Percentiles rank a stretch among this genome's conserved stretches.
Conservation (phyloP, 2,113 vertebrate genomes). For the Axis porcinus region DNA sequence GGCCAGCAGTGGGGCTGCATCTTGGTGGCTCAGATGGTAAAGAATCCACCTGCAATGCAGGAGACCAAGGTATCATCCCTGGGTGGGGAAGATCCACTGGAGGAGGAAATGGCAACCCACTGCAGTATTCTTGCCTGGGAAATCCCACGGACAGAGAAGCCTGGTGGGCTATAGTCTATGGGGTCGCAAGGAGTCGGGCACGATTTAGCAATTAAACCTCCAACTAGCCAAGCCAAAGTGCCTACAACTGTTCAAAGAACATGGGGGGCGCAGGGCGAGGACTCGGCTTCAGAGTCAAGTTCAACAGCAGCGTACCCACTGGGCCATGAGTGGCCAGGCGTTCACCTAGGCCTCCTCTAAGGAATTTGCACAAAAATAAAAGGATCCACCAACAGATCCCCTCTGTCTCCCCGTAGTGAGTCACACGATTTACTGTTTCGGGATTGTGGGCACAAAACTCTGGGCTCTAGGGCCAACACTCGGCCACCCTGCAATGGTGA, state of each 20-base stretch:
- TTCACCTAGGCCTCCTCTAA: neutral
- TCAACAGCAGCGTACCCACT: fast-evolving
- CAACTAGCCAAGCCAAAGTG: neutral
- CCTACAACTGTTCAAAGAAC: neutral
- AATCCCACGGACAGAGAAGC: neutral
- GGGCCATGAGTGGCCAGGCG: neutral
- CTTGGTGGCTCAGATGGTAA: neutral
- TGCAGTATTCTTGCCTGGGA: neutral
- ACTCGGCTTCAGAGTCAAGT: neutral
- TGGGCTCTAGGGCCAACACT: neutral
- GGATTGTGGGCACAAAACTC: neutral
- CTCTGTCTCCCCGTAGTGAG: neutral
- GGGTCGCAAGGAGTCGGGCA: neutral
- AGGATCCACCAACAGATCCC: neutral
- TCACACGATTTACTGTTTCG: neutral
- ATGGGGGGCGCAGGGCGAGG: neutral
- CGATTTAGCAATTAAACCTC: neutral
- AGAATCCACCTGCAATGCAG: neutral
- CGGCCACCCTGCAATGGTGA: neutral
- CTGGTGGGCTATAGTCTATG: neutral
- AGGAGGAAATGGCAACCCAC: neutral
- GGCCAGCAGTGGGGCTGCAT: neutral
- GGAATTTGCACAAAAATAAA: neutral
- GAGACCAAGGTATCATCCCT: neutral
- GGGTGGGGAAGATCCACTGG: neutral